A percentile compares a stretch with the other conserved stretches of the same genome.
These are phyloP conservation scores for Poecilia gillii DNA, from an alignment of 2,797 vertebrate species.

Conservation along the genomic window DNA sequence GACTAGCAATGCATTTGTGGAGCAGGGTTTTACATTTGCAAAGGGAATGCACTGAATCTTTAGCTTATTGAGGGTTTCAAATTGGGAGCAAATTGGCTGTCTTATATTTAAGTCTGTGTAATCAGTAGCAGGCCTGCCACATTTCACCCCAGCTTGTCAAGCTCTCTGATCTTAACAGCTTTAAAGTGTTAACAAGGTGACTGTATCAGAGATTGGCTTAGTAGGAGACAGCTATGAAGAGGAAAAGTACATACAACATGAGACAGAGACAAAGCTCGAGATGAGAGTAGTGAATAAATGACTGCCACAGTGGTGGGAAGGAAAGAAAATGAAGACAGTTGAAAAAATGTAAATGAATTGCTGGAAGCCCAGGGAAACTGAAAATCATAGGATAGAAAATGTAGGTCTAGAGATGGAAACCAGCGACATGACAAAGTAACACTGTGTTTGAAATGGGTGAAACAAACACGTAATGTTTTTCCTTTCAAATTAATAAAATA, in stretches of 20 bases:
- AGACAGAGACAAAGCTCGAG: slow-evolving; percentile 17
- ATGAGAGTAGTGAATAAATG: slow-evolving; percentile 35
- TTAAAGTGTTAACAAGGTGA: slow-evolving; percentile 79
- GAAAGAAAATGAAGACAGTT: background rate
- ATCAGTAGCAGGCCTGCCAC: slow-evolving; percentile 67
- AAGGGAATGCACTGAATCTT: slow-evolving; percentile 38
- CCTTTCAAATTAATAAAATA: too few relatives aligned
- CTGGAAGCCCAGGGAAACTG: slow-evolving; percentile 1
- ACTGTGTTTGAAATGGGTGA: background rate
- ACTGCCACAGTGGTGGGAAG: background rate
- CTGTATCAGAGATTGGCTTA: slow-evolving; percentile 58
- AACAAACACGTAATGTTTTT: slow-evolving; percentile 13
- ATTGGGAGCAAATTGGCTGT: slow-evolving; percentile 71
- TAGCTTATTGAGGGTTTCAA: slow-evolving; percentile 64
- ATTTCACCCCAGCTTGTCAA: slow-evolving; percentile 71
- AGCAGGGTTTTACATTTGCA: slow-evolving; percentile 28
- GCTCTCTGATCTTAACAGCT: slow-evolving; percentile 76
- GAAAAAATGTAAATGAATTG: slow-evolving; percentile 18
- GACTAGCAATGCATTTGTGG: background rate
- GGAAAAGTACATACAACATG: slow-evolving; percentile 29
- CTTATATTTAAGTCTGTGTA: slow-evolving; percentile 78
- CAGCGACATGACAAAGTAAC: background rate
- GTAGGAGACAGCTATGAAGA: slow-evolving; percentile 52
- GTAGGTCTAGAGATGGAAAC: slow-evolving; percentile 1
- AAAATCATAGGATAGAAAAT: background rate